Evolutionary conservation across 2,888 invertebrate genomes (phyloP), one percentile per base, ranked within the genome.

Genomic region (Cerastis rubricosa): DNA sequence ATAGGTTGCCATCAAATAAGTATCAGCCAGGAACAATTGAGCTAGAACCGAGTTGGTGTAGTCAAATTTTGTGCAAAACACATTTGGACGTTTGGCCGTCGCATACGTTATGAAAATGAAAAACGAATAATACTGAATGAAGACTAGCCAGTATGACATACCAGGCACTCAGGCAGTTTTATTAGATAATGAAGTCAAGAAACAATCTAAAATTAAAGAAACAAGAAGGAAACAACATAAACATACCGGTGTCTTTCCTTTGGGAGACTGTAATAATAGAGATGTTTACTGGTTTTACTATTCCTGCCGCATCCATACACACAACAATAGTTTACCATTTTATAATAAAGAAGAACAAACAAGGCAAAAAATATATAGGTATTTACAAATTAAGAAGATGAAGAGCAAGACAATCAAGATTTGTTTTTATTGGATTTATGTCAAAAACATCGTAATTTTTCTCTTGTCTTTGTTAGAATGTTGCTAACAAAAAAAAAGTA

Each of bases 301-400:
- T 96, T 96, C 12, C 95, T 92, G 11, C 93, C 93, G 81, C 96
- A 96, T 45, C 94, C 94, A 47, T 89, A 76, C 0, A 96, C 96
- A 85, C 95, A 95, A 81, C 96, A 96, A 83, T 96, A 95, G 84
- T 96, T 96, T 5, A 96, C 96, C 96, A 96, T 96, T 81, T 68
- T 84, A 51, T 45, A 8, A 1, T 14, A 40, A 0, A 17, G 3
- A 29, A 19, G 6, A 54, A 51, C 47, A 25, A 63, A 64, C 1
- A 4, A 14, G 11, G 0, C 8, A 35, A 11, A 2, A 1, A 7
- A 45, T 57, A 51, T n/a, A 3, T n/a, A n/a, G n/a, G n/a, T n/a
- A 14, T 7, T 40, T 2, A 51, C 0, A 4, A 35, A 51, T 0
- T 51, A 61, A 45, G 25, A 25, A 12, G 14, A 14, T 6, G 25